Evolutionary conservation across 1,140 invertebrate genomes (phyloP).

Genomic region (Psilanteris sp.): DNA sequence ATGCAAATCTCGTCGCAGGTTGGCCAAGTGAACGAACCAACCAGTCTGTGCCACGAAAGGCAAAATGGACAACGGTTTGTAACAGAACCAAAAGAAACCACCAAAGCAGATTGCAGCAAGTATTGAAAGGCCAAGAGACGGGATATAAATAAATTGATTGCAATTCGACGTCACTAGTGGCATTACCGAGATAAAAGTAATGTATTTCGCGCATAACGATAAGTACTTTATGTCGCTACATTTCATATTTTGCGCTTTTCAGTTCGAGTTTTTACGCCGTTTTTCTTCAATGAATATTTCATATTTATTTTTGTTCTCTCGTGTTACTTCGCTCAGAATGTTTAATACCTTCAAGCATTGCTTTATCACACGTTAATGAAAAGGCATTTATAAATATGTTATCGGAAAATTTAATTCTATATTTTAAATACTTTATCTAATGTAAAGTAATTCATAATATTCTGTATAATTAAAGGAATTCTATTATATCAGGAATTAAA

Average conservation of each 20-base stretch:
- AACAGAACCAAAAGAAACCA: conserved; percentile 72
- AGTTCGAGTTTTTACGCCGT: conserved; percentile 13
- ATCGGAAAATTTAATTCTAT: too few relatives aligned
- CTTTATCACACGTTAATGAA: conserved; percentile 16
- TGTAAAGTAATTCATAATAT: too few relatives aligned
- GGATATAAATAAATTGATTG: conserved; percentile 75
- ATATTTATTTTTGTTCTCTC: conserved; percentile 13
- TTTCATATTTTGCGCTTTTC: conserved; percentile 60
- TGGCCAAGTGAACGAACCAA: conserved; percentile 64
- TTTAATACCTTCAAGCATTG: conserved; percentile 20
- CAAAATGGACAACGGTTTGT: conserved; percentile 54
- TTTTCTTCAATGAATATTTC: conserved; percentile 20
- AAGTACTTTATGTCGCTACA: conserved; percentile 44
- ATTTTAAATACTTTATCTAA: too few relatives aligned
- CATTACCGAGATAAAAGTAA: conserved; percentile 71
- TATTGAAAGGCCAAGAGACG: conserved; percentile 34
- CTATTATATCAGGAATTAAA: too few relatives aligned
- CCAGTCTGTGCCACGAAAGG: conserved; percentile 45
- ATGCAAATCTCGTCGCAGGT: conserved; percentile 78
- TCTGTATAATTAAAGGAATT: too few relatives aligned
- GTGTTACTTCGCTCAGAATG: neutral
- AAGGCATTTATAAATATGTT: neutral
- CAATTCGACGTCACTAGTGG: conserved; percentile 73
- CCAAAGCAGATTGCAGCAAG: conserved; percentile 49
- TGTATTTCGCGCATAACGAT: conserved; percentile 72